Evolutionary conservation across 2,888 invertebrate genomes (phyloP).

Genomic region (Metalampra italica): DNA sequence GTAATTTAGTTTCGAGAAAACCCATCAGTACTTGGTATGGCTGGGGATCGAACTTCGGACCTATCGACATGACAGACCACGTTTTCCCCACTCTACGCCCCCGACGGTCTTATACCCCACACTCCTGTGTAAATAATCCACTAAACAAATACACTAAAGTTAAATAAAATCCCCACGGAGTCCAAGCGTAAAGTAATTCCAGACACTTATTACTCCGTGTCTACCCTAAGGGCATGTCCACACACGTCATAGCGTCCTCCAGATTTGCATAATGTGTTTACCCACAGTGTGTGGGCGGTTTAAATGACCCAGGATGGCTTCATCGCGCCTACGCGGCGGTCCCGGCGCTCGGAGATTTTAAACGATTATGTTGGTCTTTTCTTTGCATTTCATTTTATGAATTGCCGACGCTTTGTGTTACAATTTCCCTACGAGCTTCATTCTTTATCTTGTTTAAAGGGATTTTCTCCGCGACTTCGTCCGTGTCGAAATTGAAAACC

Average conservation of each 20-base stretch:
- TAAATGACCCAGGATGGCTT: constrained; percentile 8
- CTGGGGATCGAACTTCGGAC: too few species aligned
- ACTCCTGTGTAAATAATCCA: too few species aligned
- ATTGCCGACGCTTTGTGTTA: background rate
- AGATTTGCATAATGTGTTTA: constrained; percentile 14
- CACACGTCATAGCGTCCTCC: constrained; percentile 2
- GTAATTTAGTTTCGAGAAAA: too few species aligned
- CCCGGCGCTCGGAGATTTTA: background rate
- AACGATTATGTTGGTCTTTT: background rate
- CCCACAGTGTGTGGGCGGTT: constrained; percentile 4
- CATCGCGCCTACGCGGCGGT: constrained; percentile 3
- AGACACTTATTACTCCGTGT: background rate
- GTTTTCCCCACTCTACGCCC: too few species aligned
- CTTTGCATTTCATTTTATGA: background rate
- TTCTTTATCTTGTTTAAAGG: too few species aligned
- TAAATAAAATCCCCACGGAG: background rate
- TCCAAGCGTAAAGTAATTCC: background rate
- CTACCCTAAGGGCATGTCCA: constrained; percentile 7
- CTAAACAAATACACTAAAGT: background rate
- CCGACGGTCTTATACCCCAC: too few species aligned
- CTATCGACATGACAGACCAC: too few species aligned
- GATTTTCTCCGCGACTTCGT: too few species aligned
- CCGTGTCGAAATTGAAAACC: too few species aligned
- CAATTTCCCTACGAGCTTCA: too few species aligned
- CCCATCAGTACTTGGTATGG: too few species aligned